Evolutionary conservation across 2,113 vertebrate genomes (phyloP).

Genomic region (Rhegmatorhina hoffmannsi): DNA sequence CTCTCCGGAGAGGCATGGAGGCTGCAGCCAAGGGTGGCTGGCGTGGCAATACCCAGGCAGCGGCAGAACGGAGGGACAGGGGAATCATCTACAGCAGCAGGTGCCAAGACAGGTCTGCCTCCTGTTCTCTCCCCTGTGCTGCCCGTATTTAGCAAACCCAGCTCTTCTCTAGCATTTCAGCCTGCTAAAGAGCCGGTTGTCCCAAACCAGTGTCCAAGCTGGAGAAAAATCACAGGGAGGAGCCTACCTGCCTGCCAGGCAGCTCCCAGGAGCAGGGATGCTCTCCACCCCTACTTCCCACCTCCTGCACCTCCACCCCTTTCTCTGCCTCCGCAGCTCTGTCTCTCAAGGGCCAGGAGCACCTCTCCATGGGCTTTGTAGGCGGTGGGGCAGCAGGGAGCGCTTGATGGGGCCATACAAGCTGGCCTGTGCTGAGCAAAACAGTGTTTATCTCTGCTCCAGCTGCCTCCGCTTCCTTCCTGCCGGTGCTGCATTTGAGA

Average conservation of each 20-base stretch:
- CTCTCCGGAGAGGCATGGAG: not conserved
- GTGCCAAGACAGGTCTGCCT: not conserved
- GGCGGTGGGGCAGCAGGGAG: rapidly evolving
- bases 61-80: not conserved
- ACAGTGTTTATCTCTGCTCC: constrained; percentile 46
- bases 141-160: not conserved
- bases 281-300: not conserved
- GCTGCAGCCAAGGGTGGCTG: constrained; percentile 12
- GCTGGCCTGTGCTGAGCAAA: not conserved
- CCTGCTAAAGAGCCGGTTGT: not conserved
- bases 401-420: not conserved
- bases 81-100: not conserved
- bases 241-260: not conserved
- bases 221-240: constrained; percentile 30
- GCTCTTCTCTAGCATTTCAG: not conserved
- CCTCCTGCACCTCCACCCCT: not conserved
- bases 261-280: not conserved
- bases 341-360: not conserved
- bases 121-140: not conserved
- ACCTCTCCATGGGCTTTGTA: not conserved
- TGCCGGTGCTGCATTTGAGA: not conserved
- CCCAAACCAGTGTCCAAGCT: not conserved
- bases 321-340: not conserved
- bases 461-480: constrained; percentile 59
- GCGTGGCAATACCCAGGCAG: not conserved